Evolutionary conservation across 2,888 invertebrate species (phyloP).

Genomic region (Sminthurides aquaticus): DNA sequence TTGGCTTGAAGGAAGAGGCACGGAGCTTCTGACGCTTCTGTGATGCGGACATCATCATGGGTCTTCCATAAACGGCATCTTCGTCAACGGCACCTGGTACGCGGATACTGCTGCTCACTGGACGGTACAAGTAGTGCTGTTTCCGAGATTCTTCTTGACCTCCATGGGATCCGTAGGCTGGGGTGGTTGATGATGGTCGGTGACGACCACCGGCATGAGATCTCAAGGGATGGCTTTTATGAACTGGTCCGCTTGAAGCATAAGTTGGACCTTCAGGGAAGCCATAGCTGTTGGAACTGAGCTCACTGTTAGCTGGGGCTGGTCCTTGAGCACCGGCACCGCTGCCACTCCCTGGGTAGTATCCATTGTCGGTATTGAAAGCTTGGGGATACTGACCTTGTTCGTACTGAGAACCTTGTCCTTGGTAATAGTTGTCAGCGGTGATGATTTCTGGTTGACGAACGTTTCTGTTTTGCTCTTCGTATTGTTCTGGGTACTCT

Average conservation of each 20-base stretch:
- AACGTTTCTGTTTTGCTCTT: slow-evolving; percentile 31
- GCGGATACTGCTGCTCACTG: slow-evolving; percentile 9
- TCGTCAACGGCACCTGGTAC: slow-evolving; percentile 25
- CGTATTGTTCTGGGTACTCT: slow-evolving; percentile 36
- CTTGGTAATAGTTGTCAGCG: slow-evolving; percentile 24
- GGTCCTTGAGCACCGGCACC: background rate
- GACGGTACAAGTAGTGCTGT: slow-evolving; percentile 18
- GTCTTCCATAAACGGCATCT: slow-evolving; percentile 26
- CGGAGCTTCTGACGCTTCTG: slow-evolving; percentile 8
- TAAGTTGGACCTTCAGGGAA: background rate
- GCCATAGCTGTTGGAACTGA: slow-evolving; percentile 14
- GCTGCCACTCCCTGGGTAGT: background rate
- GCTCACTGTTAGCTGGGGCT: slow-evolving; percentile 14
- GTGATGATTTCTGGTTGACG: slow-evolving; percentile 33
- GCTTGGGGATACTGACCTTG: slow-evolving; percentile 9
- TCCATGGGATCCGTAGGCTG: slow-evolving; percentile 1
- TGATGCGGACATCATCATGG: slow-evolving; percentile 39
- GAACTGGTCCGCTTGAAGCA: slow-evolving; percentile 5
- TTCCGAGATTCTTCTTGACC: slow-evolving; percentile 15
- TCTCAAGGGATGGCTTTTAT: slow-evolving; percentile 19
- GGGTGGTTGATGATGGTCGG: slow-evolving; percentile 7
- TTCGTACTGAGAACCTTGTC: slow-evolving; percentile 11
- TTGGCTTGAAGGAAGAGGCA: background rate
- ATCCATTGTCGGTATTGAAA: slow-evolving; percentile 2
- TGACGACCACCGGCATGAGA: slow-evolving; percentile 6